A percentile compares a stretch with the other conserved stretches of the same genome.
Evolutionary conservation across 2,888 invertebrate genomes (phyloP).

Genomic region (Chrysotoxum bicinctum): DNA sequence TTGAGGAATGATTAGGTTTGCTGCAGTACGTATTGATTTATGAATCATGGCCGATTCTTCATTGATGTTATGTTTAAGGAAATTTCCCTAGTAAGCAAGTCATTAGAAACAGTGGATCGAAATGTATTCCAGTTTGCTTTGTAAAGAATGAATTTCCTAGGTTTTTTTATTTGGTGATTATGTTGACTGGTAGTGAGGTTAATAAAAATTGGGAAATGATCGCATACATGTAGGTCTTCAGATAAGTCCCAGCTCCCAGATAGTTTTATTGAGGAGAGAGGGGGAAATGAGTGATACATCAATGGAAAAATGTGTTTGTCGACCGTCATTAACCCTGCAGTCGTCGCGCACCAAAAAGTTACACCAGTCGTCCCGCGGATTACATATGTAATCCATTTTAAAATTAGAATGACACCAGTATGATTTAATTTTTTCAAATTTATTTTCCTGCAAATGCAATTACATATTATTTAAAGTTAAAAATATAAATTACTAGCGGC

Average conservation of each 20-base stretch:
- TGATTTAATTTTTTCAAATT: too few species aligned
- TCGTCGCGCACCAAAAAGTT: too few species aligned
- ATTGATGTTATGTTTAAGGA: conserved; percentile 21
- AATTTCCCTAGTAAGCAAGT: background rate
- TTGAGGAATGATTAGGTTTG: conserved; percentile 24
- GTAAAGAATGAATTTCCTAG: background rate
- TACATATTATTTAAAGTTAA: too few species aligned
- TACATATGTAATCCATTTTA: too few species aligned
- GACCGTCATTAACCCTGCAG: conserved; percentile 41
- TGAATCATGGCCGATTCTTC: conserved; percentile 31
- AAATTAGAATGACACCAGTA: too few species aligned
- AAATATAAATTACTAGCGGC: too few species aligned
- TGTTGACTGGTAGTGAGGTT: background rate
- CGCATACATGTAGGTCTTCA: conserved; percentile 10
- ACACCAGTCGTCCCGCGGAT: too few species aligned
- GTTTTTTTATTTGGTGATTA: background rate
- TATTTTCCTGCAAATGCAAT: too few species aligned
- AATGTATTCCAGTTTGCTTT: background rate
- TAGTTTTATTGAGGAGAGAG: conserved; percentile 9
- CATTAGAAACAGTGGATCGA: background rate
- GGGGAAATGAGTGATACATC: conserved; percentile 18
- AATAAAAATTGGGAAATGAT: conserved; percentile 23
- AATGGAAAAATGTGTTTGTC: conserved; percentile 35
- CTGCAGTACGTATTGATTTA: conserved; percentile 27
- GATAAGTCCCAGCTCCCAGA: conserved; percentile 12